Percentiles rank a stretch among this genome's conserved stretches.
phyloP scores from a whole-genome alignment of 2,797 vertebrate genomes.

The Bryconaethiops microstoma region DNA sequence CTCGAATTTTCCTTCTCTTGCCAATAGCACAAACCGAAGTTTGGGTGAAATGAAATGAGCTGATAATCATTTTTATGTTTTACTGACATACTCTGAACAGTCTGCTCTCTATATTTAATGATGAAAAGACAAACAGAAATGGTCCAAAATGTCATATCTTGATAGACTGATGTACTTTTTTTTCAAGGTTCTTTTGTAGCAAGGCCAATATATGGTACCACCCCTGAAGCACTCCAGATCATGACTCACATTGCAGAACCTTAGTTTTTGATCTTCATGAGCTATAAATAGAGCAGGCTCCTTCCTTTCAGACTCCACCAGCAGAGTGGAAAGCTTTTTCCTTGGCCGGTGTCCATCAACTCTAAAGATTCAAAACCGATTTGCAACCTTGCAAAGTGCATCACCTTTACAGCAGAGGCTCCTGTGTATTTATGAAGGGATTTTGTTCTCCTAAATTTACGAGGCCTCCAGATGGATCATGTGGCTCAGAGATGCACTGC shows the following conservation, averaged over 20 bases:
- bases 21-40: no score
- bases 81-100: no score
- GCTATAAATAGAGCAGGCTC: neutral
- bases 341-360: neutral
- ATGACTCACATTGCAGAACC: neutral
- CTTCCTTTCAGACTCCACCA: neutral
- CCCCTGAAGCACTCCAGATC: neutral
- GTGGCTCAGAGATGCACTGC: neutral
- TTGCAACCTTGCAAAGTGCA: neutral
- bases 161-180: no score
- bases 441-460: neutral
- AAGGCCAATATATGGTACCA: neutral
- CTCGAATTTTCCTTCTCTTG: no score
- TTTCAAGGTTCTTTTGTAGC: no score
- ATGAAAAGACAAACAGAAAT: no score
- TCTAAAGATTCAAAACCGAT: neutral
- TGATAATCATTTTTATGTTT: no score
- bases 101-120: no score
- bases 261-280: neutral
- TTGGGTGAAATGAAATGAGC: no score
- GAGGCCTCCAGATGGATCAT: neutral
- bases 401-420: constrained; percentile 2
- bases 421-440: constrained; percentile 60
- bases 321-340: neutral
- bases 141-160: no score